Base-by-base conservation (phyloP, 2,888 invertebrate species). In the Chesias legatella region DNA sequence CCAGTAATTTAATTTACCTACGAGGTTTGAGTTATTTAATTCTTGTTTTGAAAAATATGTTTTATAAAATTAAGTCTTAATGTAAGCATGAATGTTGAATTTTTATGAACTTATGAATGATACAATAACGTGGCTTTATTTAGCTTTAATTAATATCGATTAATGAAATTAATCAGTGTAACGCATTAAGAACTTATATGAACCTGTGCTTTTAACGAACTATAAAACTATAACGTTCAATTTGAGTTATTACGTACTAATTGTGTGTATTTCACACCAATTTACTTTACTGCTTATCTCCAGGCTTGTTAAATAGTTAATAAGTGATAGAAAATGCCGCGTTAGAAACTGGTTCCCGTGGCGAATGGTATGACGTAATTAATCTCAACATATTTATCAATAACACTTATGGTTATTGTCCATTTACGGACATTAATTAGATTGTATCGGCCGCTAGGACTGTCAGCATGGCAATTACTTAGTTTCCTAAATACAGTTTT, bases 401-500 rank as follows among this genome's bases (percentile, higher is more conserved):
- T 58, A 61, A 59, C 58, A 56, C 58, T 56, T 50, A 53, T 53
- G 41, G 43, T 40, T 49, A 60, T 52, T 45, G 43, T 39, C 56
- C 59, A 43, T 60, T 56, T 60, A 65, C 51, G 60, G 53, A 58
- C 60, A 62, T 69, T 67, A 65, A 70, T 71, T 64, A 67, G 58
- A 58, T 67, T 43, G 53, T 59, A 56, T 67, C 58, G 58, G 60
- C 65, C 61, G 58, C 62, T 66, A 71, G 69, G 66, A 63, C 60
- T 58, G 58, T 63, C 60, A 49, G 60, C 51, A 53, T 48, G 45
- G 52, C 53, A 52, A 59, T 61, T 54, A 56, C 54, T 54, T 42
- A 53, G 56, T 53, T 54, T 49, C 58, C 56, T 52, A 17, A 3
- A 17, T 17, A 17, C 13, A 17, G 3, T 17, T 5, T 17, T 3